phyloP scores from a whole-genome alignment of 2,888 invertebrate species.

The Dioctria linearis region DNA sequence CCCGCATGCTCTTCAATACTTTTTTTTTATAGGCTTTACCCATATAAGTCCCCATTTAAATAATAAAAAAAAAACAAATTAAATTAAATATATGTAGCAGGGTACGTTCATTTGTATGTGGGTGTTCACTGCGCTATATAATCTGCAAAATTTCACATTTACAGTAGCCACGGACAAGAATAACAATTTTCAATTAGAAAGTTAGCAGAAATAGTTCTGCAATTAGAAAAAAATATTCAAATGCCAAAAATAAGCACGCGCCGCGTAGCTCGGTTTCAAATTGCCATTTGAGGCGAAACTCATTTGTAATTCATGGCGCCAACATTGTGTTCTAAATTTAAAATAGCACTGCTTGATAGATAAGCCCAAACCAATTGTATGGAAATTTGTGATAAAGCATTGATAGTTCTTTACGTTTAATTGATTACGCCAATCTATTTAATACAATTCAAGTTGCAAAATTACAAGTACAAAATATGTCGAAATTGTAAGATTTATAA shows the following conservation, averaged over 20 bases:
- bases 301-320: constrained; percentile 26
- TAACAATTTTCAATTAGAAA: not conserved
- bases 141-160: not conserved
- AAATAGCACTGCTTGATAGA: not conserved
- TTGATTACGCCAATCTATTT: not conserved
- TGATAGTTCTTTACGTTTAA: not conserved
- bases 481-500: not conserved
- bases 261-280: not conserved
- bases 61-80: too few species aligned
- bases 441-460: not conserved
- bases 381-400: constrained; percentile 5
- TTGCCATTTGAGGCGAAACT: constrained; percentile 4
- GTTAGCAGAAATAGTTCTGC: not conserved
- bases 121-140: not conserved
- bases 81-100: too few species aligned
- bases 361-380: constrained; percentile 18
- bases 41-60: too few species aligned
- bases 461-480: not conserved
- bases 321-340: constrained; percentile 22
- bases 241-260: not conserved
- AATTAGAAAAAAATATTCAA: not conserved
- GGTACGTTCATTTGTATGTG: not conserved
- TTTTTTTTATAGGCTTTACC: too few species aligned
- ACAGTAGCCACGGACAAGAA: not conserved
- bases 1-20: too few species aligned